A percentile compares a stretch with the other conserved stretches of the same genome.
phyloP scores from a whole-genome alignment of 2,888 invertebrate genomes.

The Orthosia cruda region DNA sequence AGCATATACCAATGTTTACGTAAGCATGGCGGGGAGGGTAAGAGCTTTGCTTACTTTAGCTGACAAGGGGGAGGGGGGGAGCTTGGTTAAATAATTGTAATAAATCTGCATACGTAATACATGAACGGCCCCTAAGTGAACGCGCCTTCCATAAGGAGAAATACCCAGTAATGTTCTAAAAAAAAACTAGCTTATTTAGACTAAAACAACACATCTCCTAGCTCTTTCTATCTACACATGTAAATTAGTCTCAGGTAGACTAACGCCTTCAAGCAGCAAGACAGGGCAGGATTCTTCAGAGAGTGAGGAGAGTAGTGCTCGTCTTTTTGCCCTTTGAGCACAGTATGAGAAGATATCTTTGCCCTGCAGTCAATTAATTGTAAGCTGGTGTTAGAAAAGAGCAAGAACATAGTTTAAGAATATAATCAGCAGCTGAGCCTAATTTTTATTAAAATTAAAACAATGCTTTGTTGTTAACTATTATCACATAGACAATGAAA shows the following conservation, averaged over 20 bases:
- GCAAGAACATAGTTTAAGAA: neutral
- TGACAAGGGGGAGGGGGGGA: no score
- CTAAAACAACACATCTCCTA: neutral
- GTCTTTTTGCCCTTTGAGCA: slow-evolving; percentile 29
- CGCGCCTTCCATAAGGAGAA: no score
- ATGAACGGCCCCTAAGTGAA: no score
- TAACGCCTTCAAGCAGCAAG: slow-evolving; percentile 38
- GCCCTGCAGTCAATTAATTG: slow-evolving; percentile 21
- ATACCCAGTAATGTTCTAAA: neutral
- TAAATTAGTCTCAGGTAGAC: slow-evolving; percentile 13
- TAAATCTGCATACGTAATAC: no score
- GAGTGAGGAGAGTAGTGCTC: slow-evolving; percentile 31
- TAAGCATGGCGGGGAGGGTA: no score
- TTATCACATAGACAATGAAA: no score
- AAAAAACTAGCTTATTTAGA: neutral
- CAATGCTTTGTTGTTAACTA: no score
- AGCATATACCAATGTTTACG: no score
- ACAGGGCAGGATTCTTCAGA: slow-evolving; percentile 43
- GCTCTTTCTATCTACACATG: slow-evolving; percentile 8
- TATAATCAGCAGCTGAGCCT: neutral
- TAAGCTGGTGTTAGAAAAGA: neutral
- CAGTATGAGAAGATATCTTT: slow-evolving; percentile 8
- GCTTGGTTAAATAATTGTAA: no score
- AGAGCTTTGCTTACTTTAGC: no score
- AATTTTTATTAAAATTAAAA: neutral